These are phyloP conservation scores for Antigone vipio DNA, from an alignment of 2,113 vertebrate genomes.

Conservation along the genomic window DNA sequence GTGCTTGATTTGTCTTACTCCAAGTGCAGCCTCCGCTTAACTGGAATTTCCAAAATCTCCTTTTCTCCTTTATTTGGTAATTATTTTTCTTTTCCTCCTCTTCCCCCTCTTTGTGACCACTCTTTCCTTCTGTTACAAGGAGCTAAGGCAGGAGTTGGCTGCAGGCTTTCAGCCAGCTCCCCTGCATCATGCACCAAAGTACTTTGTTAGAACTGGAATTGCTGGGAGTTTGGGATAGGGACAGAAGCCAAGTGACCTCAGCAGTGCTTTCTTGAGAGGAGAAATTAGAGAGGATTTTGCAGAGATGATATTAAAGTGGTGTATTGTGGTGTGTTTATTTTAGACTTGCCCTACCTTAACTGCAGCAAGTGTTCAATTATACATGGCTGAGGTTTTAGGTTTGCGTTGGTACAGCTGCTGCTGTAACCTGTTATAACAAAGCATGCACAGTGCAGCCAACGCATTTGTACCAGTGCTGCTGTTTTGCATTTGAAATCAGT, in stretches of 20 bases:
- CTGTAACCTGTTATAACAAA: constrained; percentile 42
- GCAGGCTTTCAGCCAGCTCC: neutral
- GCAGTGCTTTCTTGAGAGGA: constrained; percentile 37
- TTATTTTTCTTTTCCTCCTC: neutral
- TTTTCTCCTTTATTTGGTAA: neutral
- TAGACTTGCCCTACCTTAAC: constrained; percentile 32
- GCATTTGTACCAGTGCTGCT: neutral
- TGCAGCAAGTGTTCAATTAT: constrained; percentile 34
- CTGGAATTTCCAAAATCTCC: neutral
- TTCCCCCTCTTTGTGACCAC: neutral
- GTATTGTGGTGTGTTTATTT: constrained; percentile 51
- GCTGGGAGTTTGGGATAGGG: neutral
- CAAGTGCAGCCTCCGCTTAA: neutral
- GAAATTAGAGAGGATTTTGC: constrained; percentile 29
- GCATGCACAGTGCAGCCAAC: neutral
- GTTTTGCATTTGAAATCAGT: constrained; percentile 23
- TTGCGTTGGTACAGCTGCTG: constrained; percentile 11
- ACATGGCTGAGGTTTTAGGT: constrained; percentile 6
- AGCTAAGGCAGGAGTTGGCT: neutral
- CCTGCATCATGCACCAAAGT: neutral
- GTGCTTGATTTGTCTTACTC: constrained; percentile 43
- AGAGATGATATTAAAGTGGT: constrained; percentile 34
- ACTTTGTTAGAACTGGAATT: neutral
- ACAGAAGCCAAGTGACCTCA: constrained; percentile 29
- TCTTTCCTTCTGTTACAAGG: neutral